These are phyloP conservation scores for Daboia siamensis DNA, from an alignment of 2,113 vertebrate species.

Conservation along the genomic window DNA sequence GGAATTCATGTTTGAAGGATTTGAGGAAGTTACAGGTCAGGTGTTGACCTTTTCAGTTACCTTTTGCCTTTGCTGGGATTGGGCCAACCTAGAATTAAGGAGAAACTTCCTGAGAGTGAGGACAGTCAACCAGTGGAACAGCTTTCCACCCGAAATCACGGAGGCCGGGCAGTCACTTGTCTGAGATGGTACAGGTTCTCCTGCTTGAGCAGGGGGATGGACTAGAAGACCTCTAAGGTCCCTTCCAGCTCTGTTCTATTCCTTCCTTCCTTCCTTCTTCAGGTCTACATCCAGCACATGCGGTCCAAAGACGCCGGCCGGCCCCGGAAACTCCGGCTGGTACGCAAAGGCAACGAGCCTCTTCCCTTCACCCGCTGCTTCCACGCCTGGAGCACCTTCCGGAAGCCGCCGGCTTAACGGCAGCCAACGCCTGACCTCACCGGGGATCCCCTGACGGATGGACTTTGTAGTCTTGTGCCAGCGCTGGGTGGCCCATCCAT, in stretches of 20 bases:
- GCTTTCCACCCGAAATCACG: too few species aligned
- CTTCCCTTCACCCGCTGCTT: conserved; percentile 94
- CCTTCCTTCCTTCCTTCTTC: not conserved
- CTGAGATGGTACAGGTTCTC: too few species aligned
- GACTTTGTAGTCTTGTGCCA: not conserved
- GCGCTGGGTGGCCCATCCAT: not conserved
- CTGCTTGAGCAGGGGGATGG: too few species aligned
- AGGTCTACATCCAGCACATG: conserved; percentile 99
- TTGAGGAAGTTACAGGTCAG: not conserved
- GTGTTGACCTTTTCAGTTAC: not conserved
- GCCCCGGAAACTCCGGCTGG: conserved; percentile 89
- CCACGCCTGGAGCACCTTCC: conserved; percentile 92
- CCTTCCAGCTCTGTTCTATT: too few species aligned
- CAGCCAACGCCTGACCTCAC: not conserved
- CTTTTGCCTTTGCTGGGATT: not conserved
- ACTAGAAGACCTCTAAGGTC: too few species aligned
- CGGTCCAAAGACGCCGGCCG: conserved; percentile 81
- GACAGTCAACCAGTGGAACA: too few species aligned
- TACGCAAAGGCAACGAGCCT: conserved; percentile 94
- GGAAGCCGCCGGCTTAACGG: conserved; percentile 75
- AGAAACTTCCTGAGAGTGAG: too few species aligned
- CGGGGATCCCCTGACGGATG: too few species aligned
- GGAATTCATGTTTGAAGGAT: not conserved
- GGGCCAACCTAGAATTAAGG: too few species aligned
- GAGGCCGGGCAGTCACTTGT: too few species aligned